Conservation (phyloP, 2,797 vertebrate species). For the Babyrousa celebensis region DNA sequence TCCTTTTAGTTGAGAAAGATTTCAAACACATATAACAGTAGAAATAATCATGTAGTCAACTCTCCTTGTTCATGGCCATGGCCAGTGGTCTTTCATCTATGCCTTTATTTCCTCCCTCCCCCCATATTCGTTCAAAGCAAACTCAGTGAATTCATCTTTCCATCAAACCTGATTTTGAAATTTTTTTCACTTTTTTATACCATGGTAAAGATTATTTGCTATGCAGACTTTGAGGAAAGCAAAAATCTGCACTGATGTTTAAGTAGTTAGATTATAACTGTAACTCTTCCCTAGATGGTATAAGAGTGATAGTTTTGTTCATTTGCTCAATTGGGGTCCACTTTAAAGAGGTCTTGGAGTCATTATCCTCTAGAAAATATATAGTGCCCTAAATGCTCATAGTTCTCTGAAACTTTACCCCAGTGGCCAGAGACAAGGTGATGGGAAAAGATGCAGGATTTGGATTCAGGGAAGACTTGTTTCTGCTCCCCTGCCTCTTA, state of each 20-base stretch:
- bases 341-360: background rate
- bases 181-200: conserved; percentile 8
- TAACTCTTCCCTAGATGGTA: background rate
- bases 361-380: background rate
- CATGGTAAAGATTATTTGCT: background rate
- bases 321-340: background rate
- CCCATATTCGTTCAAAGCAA: background rate
- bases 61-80: background rate
- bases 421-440: background rate
- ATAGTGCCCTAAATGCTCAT: background rate
- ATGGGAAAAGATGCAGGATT: background rate
- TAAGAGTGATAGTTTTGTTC: background rate
- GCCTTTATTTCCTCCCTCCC: background rate
- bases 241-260: background rate
- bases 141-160: background rate
- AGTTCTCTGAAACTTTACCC: background rate
- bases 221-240: conserved; percentile 33
- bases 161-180: conserved; percentile 50
- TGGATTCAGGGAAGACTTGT: background rate
- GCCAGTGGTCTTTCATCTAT: background rate
- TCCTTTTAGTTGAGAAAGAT: background rate
- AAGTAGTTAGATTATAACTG: background rate
- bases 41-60: accelerated
- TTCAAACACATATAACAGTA: background rate
- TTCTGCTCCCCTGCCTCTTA: background rate